These are phyloP conservation scores for Ceratina calcarata DNA, from an alignment of 1,140 invertebrate genomes.

Conservation along the genomic window DNA sequence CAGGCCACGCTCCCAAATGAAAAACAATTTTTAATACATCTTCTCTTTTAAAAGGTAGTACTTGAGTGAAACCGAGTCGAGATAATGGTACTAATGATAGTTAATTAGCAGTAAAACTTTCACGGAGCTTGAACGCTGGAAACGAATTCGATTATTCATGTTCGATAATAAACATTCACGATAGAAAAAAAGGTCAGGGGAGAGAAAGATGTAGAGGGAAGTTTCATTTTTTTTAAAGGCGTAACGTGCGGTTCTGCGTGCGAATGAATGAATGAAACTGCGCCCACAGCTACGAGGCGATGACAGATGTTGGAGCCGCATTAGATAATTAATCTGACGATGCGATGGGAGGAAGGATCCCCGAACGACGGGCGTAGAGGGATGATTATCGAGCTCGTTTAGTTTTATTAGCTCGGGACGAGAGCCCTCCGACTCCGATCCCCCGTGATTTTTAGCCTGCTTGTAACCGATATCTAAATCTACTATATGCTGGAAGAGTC, in stretches of 20 bases:
- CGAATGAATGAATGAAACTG: conserved; percentile 22
- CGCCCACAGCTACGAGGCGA: conserved; percentile 52
- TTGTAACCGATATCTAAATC: conserved; percentile 21
- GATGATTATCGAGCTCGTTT: conserved; percentile 48
- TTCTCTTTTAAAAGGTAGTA: neutral
- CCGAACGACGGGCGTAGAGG: conserved; percentile 39
- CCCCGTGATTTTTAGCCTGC: conserved; percentile 31
- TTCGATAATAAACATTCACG: no score
- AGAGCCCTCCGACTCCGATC: conserved; percentile 8
- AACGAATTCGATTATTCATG: no score
- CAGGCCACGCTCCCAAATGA: neutral
- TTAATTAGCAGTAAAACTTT: neutral
- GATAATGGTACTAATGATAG: neutral
- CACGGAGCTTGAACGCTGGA: neutral
- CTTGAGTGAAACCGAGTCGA: neutral
- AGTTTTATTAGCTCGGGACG: conserved; percentile 42
- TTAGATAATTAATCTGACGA: conserved; percentile 74
- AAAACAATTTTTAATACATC: neutral
- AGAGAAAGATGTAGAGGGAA: no score
- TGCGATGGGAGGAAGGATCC: conserved; percentile 3
- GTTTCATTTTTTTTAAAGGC: neutral
- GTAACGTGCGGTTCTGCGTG: neutral
- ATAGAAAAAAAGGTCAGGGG: neutral
- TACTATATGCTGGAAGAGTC: neutral
- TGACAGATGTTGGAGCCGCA: conserved; percentile 73